Base-by-base conservation (phyloP, 1,140 invertebrate genomes). In the Anthonomus grandis region DNA sequence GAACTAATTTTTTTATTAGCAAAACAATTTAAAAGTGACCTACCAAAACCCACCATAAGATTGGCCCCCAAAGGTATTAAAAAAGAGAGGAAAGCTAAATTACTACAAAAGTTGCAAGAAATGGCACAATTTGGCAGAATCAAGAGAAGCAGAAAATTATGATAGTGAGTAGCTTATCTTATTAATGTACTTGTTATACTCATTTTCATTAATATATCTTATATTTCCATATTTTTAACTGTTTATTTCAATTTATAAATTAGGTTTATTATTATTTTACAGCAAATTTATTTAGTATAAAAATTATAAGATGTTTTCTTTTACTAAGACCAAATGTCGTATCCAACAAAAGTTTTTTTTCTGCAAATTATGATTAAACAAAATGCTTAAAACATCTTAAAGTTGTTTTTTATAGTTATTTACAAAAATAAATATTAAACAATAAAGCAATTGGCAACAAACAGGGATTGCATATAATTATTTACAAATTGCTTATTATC, bases 51-150 rank as follows among this genome's bases (percentile, higher is more conserved):
- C 4, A 19, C 12, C 9, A 24, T 47, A 19, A 47, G 45, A 47
- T 12, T 12, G 25, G 5, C 25, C n/a, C 5, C 21, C 13, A 27
- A 24, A 24, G 9, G 45, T 24, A 47, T n/a, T 13, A 19, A 23
- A 13, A 3, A 47, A 4, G 21, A 47, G 13, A 24, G 25, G 12
- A 47, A 47, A 47, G 25, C 45, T 19, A 23, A 22, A 47, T 39
- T 39, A 15, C 37, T 39, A 17, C 37, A 39, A 39, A 39, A 39
- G 17, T 39, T 8, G 17, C 6, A 5, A 39, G 37, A 39, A 9
- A 47, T 47, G 45, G 45, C 5, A 47, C 12, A 3, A 47, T 22
- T 19, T 47, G 4, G 19, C 45, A n/a, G 45, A n/a, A n/a, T n/a
- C n/a, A n/a, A n/a, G n/a, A n/a, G n/a, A n/a, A n/a, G n/a, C n/a